Evolutionary conservation across 2,888 invertebrate species (phyloP).

Genomic region (Eudasyphora cyanicolor): DNA sequence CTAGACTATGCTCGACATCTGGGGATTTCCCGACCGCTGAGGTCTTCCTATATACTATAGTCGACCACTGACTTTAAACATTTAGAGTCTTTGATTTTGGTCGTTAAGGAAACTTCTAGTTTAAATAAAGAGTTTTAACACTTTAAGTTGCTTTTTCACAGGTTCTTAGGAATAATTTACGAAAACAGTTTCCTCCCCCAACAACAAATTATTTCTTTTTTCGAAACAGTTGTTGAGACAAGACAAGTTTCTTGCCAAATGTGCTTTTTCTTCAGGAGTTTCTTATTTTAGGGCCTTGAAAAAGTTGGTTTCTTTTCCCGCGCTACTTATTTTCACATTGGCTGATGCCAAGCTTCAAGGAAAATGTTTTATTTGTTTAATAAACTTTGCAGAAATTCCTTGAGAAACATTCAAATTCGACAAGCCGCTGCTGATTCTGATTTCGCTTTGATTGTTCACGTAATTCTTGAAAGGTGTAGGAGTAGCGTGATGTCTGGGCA

Average conservation of each 20-base stretch:
- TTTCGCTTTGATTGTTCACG: conserved; percentile 42
- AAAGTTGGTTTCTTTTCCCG: not conserved
- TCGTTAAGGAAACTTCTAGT: too few species aligned
- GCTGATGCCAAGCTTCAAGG: not conserved
- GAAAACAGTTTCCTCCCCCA: not conserved
- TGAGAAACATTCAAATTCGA: not conserved
- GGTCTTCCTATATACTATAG: too few species aligned
- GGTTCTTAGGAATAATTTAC: not conserved
- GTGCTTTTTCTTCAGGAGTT: not conserved
- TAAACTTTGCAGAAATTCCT: not conserved
- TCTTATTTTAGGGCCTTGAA: not conserved
- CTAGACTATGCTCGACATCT: too few species aligned
- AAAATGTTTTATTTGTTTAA: not conserved
- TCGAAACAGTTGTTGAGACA: conserved; percentile 38
- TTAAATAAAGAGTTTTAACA: too few species aligned
- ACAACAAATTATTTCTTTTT: not conserved
- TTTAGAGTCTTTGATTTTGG: too few species aligned
- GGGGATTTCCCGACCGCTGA: too few species aligned
- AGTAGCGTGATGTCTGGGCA: not conserved
- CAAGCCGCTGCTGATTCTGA: not conserved
- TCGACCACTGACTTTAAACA: too few species aligned
- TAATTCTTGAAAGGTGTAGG: conserved; percentile 1
- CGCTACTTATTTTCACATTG: not conserved
- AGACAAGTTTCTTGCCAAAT: not conserved
- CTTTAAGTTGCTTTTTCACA: too few species aligned